Base-by-base conservation (phyloP, 2,888 invertebrate species). In the Melikaiella ostensackeni region DNA sequence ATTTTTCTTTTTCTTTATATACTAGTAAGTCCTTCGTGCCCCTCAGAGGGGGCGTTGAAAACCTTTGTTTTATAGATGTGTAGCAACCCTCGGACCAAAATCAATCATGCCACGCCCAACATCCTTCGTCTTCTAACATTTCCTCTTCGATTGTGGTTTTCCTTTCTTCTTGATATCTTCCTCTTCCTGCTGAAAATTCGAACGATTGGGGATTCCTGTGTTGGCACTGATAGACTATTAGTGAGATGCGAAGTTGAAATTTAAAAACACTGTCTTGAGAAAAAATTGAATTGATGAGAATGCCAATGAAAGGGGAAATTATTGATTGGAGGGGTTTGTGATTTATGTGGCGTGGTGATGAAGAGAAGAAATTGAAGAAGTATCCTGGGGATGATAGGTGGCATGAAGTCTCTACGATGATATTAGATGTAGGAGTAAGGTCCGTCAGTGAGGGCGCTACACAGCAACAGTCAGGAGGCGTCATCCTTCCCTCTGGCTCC, bases 391-490 rank as follows among this genome's bases (percentile, higher is more conserved):
- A 85, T 83, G 86, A 86, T 86, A 79, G 82, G 83, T 87, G 87
- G 87, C 89, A 88, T 85, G 88, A 89, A 82, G 84, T 84, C 79
- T 38, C 64, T 84, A 79, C 81, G 83, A 83, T 81, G 90, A 92
- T 74, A 77, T 94, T 95, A 97, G 91, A 97, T 97, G 94, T 97
- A 97, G 92, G 97, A 96, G 95, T 98, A 98, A 93, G 98, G 98
- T 94, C 98, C 98, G 94, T 98, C 98, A 91, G 98, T 98, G 94
- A 98, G 97, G 96, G 98, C 98, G 97, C 98, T 98, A 97, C 98
- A 98, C 94, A 98, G 96, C 96, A 98, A 95, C 95, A 98, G 97
- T 98, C 98, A 98, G 96, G 98, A 98, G 93, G 97, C 97, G 93
- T 98, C 97, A 93, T 98, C 97, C 92, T 97, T 97, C 92, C 95